phyloP scores from a whole-genome alignment of 92 coral and sea anemone genomes.

The Porites lobata region DNA sequence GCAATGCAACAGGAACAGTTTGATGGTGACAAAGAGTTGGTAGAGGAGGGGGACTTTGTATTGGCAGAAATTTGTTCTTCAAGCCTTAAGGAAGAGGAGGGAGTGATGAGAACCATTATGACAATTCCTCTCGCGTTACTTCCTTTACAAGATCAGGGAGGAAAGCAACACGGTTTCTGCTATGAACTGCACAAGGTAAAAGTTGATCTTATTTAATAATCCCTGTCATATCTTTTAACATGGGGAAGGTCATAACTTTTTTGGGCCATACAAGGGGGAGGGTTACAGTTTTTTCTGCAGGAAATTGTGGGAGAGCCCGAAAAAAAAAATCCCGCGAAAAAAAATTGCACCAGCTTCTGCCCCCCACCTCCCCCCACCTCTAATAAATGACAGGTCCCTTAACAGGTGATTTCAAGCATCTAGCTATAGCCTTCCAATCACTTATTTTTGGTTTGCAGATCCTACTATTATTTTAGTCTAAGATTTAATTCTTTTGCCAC shows the following conservation, averaged over 20 bases:
- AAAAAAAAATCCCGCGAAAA: slow-evolving; percentile 16
- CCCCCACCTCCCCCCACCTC: background rate
- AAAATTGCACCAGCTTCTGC: background rate
- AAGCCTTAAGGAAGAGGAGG: slow-evolving; percentile 44
- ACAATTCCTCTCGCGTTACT: too few relatives aligned
- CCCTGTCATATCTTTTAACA: slow-evolving; percentile 32
- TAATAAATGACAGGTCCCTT: background rate
- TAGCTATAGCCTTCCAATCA: too few relatives aligned
- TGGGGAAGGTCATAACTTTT: slow-evolving; percentile 8
- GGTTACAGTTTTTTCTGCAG: slow-evolving; percentile 11
- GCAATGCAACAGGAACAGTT: slow-evolving; percentile 43
- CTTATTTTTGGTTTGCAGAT: too few relatives aligned
- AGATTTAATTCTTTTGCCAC: too few relatives aligned
- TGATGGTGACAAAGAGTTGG: slow-evolving; percentile 18
- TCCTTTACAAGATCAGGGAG: too few relatives aligned
- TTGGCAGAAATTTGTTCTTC: slow-evolving; percentile 50
- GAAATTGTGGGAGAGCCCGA: slow-evolving; percentile 24
- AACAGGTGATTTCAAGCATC: too few relatives aligned
- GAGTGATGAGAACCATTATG: slow-evolving; percentile 23
- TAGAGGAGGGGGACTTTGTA: slow-evolving; percentile 33
- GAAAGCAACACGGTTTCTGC: too few relatives aligned
- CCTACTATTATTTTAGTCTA: too few relatives aligned
- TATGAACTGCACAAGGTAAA: too few relatives aligned
- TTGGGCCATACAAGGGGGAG: too few relatives aligned
- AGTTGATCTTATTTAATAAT: slow-evolving; percentile 5